phyloP scores from a whole-genome alignment of 1,140 invertebrate genomes.

The Panonychus citri region DNA sequence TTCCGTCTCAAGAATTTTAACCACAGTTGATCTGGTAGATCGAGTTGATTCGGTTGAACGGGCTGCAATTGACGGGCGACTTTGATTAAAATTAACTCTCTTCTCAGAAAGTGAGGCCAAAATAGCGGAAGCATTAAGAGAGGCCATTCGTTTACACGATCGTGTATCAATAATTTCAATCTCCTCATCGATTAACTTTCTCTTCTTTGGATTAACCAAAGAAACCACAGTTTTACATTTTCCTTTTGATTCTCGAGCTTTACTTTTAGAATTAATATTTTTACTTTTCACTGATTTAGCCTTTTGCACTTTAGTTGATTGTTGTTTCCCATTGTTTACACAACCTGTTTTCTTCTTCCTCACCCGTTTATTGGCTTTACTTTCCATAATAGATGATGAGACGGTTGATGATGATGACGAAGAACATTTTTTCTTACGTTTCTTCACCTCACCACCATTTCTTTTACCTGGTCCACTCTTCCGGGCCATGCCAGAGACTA shows the following conservation, averaged over 20 bases:
- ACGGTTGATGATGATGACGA: too few relatives aligned
- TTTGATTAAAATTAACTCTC: conserved; percentile 13
- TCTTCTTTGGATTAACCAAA: conserved; percentile 4
- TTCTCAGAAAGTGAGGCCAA: conserved; percentile 53
- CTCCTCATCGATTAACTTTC: conserved; percentile 7
- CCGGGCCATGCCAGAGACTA: too few relatives aligned
- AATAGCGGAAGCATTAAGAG: conserved; percentile 71
- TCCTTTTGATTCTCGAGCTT: neutral
- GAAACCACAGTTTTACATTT: neutral
- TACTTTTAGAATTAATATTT: neutral
- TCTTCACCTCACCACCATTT: too few relatives aligned
- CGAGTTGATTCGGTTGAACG: neutral
- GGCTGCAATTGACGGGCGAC: too few relatives aligned
- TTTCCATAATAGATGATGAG: too few relatives aligned
- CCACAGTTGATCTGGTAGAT: neutral
- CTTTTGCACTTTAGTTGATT: too few relatives aligned
- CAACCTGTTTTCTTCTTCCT: too few relatives aligned
- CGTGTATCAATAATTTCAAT: conserved; percentile 16
- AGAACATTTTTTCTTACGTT: too few relatives aligned
- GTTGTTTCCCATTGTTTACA: too few relatives aligned
- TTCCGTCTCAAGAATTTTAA: neutral
- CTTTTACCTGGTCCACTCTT: too few relatives aligned
- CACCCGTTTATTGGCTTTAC: too few relatives aligned
- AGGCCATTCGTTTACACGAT: conserved; percentile 66
- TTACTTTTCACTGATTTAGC: conserved; percentile 1